phyloP scores from a whole-genome alignment of 2,797 vertebrate species.

The Harpagifer antarcticus region DNA sequence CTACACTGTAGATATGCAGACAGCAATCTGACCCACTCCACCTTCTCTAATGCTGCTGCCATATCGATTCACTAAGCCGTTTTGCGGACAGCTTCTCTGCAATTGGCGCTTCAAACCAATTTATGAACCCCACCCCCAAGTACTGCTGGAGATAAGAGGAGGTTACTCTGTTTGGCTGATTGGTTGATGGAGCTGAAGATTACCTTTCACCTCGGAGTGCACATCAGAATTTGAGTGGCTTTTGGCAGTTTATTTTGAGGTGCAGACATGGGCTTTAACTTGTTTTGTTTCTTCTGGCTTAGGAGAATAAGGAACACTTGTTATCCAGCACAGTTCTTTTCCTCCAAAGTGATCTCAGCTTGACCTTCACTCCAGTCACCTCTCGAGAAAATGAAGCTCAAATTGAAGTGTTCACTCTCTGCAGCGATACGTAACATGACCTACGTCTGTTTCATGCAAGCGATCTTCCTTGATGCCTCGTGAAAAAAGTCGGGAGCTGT shows the following conservation, averaged over 20 bases:
- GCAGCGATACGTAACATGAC: constrained; percentile 17
- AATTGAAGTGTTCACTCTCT: constrained; percentile 28
- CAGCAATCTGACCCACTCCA: constrained; percentile 57
- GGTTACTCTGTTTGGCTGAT: constrained; percentile 39
- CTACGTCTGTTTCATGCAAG: constrained; percentile 7
- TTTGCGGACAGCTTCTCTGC: constrained; percentile 58
- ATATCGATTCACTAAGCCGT: constrained; percentile 60
- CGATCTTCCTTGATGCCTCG: constrained; percentile 13
- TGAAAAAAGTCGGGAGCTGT: constrained; percentile 13
- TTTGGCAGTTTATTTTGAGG: constrained; percentile 41
- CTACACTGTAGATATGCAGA: constrained; percentile 46
- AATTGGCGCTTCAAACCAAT: constrained; percentile 53
- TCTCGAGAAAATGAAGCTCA: constrained; percentile 31
- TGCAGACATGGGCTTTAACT: constrained; percentile 35
- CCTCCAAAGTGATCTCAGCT: constrained; percentile 24
- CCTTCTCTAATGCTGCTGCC: constrained; percentile 42
- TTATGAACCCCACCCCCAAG: constrained; percentile 34
- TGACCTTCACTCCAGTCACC: constrained; percentile 36
- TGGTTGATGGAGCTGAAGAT: constrained; percentile 56
- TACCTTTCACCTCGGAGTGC: constrained; percentile 25
- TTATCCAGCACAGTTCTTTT: constrained; percentile 31
- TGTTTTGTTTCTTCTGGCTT: constrained; percentile 28
- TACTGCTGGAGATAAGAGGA: constrained; percentile 47
- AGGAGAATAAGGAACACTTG: constrained; percentile 21
- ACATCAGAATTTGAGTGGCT: constrained; percentile 18